Percentiles rank a stretch among this genome's conserved stretches.
phyloP scores from a whole-genome alignment of 2,888 invertebrate genomes.

The Nymphalis urticae region DNA sequence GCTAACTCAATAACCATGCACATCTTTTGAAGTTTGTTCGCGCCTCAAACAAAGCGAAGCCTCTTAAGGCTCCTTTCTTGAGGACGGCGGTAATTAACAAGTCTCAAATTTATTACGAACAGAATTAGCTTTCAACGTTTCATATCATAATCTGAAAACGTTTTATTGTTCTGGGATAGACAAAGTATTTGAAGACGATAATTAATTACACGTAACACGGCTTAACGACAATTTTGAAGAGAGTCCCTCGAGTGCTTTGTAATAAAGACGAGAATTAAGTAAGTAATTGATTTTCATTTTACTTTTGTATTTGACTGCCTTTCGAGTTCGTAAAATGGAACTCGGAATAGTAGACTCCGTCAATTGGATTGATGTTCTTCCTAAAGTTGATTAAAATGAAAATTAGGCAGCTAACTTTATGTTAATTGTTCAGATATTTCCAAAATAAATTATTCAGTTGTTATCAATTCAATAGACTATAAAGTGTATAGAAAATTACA shows the following conservation, averaged over 20 bases:
- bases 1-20: conserved; percentile 57
- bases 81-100: conserved; percentile 70
- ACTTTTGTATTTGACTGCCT: conserved; percentile 43
- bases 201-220: conserved; percentile 69
- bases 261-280: conserved; percentile 52
- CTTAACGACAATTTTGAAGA: conserved; percentile 56
- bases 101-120: conserved; percentile 71
- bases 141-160: conserved; percentile 74
- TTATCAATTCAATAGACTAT: conserved; percentile 17
- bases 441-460: conserved; percentile 27
- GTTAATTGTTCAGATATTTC: conserved; percentile 32
- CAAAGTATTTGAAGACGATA: conserved; percentile 50
- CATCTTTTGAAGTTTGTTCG: conserved; percentile 64
- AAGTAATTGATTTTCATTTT: conserved; percentile 51
- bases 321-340: conserved; percentile 35
- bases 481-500: conserved; percentile 8
- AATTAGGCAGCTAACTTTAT: conserved; percentile 33
- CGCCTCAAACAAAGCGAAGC: conserved; percentile 59
- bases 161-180: conserved; percentile 63
- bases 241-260: conserved; percentile 53
- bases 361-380: conserved; percentile 36
- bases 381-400: conserved; percentile 36
- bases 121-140: conserved; percentile 74
- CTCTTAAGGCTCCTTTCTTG: conserved; percentile 59
- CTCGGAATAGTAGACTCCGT: conserved; percentile 32